A percentile compares a stretch with the other conserved stretches of the same genome.
phyloP scores from a whole-genome alignment of 2,797 vertebrate genomes.

The Peromyscus attwateri region DNA sequence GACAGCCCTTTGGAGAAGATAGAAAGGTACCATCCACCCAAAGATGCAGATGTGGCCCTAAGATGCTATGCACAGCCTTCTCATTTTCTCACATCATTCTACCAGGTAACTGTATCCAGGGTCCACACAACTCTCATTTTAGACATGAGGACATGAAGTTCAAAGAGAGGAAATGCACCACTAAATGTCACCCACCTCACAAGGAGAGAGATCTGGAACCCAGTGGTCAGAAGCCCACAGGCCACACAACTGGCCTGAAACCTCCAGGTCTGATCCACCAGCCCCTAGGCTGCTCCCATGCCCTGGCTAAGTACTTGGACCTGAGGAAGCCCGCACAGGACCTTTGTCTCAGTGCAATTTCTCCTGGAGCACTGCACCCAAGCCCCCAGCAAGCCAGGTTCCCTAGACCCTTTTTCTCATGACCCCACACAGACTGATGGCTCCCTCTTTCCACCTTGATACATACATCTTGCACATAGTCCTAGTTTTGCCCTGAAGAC shows the following conservation, averaged over 20 bases:
- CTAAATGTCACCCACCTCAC: not conserved
- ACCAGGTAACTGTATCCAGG: not conserved
- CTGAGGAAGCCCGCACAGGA: not conserved
- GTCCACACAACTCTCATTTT: slow-evolving; percentile 20
- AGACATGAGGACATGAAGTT: not conserved
- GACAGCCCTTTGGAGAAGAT: rapidly evolving
- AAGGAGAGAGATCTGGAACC: not conserved
- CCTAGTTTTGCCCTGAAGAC: not conserved
- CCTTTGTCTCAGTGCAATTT: not conserved
- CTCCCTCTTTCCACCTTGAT: not conserved
- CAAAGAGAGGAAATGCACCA: not conserved
- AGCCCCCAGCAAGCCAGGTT: not conserved
- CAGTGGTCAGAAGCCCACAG: not conserved
- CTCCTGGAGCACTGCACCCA: not conserved
- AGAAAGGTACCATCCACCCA: too few species aligned
- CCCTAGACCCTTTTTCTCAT: not conserved
- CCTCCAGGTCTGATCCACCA: not conserved
- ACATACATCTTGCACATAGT: not conserved
- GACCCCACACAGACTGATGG: not conserved
- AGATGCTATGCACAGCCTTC: not conserved
- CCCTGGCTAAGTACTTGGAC: not conserved
- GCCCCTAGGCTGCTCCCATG: not conserved
- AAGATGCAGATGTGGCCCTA: not conserved
- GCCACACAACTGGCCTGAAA: not conserved
- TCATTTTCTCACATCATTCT: not conserved